A percentile compares a stretch with the other conserved stretches of the same genome.
Evolutionary conservation across 2,797 vertebrate genomes (phyloP).

Genomic region (Girardinus metallicus): DNA sequence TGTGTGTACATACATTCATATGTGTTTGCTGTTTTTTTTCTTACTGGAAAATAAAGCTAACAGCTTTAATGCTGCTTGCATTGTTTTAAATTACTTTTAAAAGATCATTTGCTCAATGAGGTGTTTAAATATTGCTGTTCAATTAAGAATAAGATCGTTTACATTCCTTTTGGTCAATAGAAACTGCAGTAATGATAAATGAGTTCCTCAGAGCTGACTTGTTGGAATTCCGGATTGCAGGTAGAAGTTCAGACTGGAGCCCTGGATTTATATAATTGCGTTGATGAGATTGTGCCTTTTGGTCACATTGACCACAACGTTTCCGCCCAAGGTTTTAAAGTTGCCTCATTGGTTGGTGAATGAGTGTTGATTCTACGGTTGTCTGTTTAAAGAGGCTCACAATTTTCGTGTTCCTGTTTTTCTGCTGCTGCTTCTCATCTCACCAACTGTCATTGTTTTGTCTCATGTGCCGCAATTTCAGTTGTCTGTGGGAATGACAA

Average conservation of each 20-base stretch:
- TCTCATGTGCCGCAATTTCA: neutral
- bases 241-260: neutral
- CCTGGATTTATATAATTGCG: neutral
- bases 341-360: neutral
- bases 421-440: neutral
- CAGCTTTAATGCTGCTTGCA: neutral
- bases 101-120: neutral
- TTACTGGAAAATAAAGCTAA: neutral
- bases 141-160: neutral
- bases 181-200: neutral
- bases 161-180: neutral
- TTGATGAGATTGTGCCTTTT: neutral
- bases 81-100: neutral
- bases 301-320: neutral
- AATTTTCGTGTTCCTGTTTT: neutral
- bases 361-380: neutral
- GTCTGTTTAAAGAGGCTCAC: neutral
- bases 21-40: neutral
- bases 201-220: neutral
- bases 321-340: neutral
- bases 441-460: neutral
- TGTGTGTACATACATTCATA: neutral
- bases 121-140: neutral
- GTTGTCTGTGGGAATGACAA: neutral
- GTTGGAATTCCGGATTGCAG: neutral